A percentile compares a stretch with the other conserved stretches of the same genome.
Evolutionary conservation across 2,888 invertebrate genomes (phyloP).

Genomic region (Cacoxenus indagator): DNA sequence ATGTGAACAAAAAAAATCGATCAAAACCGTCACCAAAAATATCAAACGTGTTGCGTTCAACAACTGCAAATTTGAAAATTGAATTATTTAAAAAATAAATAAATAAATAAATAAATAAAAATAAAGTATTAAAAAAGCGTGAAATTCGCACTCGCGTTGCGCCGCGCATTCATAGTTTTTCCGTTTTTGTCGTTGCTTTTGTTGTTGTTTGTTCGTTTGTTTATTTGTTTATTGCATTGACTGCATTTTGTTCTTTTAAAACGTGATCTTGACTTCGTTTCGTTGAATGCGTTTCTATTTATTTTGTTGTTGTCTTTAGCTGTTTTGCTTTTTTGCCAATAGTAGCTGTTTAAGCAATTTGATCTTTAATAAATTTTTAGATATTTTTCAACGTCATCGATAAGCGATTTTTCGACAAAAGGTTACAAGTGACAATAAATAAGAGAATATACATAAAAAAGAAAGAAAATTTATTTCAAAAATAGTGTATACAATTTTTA

Average conservation of each 20-base stretch:
- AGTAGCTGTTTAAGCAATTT: conserved; percentile 6
- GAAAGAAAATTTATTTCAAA: neutral
- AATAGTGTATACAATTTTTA: neutral
- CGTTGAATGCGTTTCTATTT: conserved; percentile 10
- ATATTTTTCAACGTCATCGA: neutral
- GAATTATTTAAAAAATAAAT: conserved; percentile 12
- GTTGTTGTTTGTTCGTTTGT: conserved; percentile 1
- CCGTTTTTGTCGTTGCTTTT: neutral
- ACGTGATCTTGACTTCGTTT: conserved; percentile 61
- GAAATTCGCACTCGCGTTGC: neutral
- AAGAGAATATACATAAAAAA: neutral
- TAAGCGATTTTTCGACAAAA: neutral
- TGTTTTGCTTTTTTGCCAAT: neutral
- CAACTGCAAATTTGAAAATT: conserved; percentile 8
- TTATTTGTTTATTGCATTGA: neutral
- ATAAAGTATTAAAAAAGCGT: no score
- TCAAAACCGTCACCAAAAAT: no score
- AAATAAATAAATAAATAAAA: no score
- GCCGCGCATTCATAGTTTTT: neutral
- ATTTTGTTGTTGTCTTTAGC: neutral
- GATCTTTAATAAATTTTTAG: conserved; percentile 7
- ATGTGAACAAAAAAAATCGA: no score
- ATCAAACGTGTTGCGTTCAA: neutral
- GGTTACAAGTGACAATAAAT: conserved; percentile 18
- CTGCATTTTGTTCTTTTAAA: conserved; percentile 16